Conservation (phyloP, 2,888 invertebrate genomes). For the Dorcus parallelipipedus region DNA sequence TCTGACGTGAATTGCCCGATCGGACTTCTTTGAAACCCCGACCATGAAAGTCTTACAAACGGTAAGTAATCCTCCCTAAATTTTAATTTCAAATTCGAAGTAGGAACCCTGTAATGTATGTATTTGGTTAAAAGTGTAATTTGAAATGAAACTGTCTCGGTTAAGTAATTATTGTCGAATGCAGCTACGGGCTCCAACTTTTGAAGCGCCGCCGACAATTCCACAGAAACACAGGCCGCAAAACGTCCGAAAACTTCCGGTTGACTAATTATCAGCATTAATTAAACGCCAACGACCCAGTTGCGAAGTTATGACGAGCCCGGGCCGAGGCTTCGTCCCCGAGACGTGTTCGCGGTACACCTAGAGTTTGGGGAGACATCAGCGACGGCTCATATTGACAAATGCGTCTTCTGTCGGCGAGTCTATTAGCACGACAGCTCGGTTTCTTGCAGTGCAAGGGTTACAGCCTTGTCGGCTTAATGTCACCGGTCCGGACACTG, state of each 20-base stretch:
- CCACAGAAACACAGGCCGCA: background rate
- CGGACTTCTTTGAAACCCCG: too few species aligned
- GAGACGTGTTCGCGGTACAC: too few species aligned
- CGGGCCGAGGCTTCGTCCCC: background rate
- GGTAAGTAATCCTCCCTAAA: background rate
- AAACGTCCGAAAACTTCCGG: background rate
- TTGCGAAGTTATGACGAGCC: background rate
- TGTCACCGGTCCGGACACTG: slow-evolving; percentile 34
- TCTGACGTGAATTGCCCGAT: too few species aligned
- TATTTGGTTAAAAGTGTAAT: background rate
- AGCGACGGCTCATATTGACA: slow-evolving; percentile 26
- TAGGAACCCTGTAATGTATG: too few species aligned
- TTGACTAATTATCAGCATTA: slow-evolving; percentile 1
- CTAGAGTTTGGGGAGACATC: background rate
- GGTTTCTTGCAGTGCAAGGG: slow-evolving; percentile 34
- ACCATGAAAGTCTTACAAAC: background rate
- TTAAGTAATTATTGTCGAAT: background rate
- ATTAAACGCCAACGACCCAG: background rate
- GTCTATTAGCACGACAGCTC: slow-evolving; percentile 34
- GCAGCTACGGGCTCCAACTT: background rate
- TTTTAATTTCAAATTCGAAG: too few species aligned
- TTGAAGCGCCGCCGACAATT: background rate
- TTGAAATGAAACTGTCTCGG: background rate
- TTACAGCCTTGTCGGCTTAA: slow-evolving; percentile 33
- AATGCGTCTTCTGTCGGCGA: slow-evolving; percentile 35